Conservation (phyloP, 1,140 invertebrate genomes). For the Zaprionus lachaisei region DNA sequence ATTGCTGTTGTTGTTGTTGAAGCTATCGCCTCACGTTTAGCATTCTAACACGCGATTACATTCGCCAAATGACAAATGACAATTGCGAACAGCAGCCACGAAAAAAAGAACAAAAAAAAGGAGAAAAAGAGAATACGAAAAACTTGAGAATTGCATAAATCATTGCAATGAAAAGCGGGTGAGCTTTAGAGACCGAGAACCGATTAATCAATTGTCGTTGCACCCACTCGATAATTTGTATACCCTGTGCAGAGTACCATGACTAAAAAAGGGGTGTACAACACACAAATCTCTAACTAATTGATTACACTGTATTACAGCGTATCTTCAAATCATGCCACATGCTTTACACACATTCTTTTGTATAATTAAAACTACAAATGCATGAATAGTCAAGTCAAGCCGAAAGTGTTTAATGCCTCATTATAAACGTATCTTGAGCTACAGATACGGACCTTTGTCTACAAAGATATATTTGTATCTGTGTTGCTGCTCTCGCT, state of each 20-base stretch:
- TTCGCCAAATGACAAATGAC: conserved; percentile 35
- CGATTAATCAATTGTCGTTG: conserved; percentile 65
- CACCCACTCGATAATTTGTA: conserved; percentile 49
- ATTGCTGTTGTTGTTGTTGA: conserved; percentile 5
- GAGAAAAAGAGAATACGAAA: conserved; percentile 7
- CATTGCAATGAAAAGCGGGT: conserved; percentile 37
- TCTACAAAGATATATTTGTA: conserved; percentile 12
- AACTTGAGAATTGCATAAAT: conserved; percentile 31
- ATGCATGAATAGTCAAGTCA: conserved; percentile 45
- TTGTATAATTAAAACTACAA: conserved; percentile 53
- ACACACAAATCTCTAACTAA: neutral
- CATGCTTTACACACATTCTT: conserved; percentile 11
- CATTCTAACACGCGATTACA: conserved; percentile 65
- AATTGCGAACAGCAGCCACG: conserved; percentile 29
- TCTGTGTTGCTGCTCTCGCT: conserved; percentile 26
- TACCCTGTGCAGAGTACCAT: neutral
- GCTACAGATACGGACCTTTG: conserved; percentile 17
- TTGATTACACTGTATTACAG: neutral
- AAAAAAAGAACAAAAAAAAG: neutral
- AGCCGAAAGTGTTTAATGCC: conserved; percentile 57
- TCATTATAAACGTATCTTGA: conserved; percentile 44
- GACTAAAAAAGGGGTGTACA: neutral
- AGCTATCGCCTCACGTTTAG: conserved; percentile 41
- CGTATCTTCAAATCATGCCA: conserved; percentile 1
- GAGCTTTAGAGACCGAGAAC: conserved; percentile 16